Evolutionary conservation across 2,797 vertebrate species (phyloP), one percentile per base, ranked within the genome.

Genomic region (Alexandromys oeconomus): DNA sequence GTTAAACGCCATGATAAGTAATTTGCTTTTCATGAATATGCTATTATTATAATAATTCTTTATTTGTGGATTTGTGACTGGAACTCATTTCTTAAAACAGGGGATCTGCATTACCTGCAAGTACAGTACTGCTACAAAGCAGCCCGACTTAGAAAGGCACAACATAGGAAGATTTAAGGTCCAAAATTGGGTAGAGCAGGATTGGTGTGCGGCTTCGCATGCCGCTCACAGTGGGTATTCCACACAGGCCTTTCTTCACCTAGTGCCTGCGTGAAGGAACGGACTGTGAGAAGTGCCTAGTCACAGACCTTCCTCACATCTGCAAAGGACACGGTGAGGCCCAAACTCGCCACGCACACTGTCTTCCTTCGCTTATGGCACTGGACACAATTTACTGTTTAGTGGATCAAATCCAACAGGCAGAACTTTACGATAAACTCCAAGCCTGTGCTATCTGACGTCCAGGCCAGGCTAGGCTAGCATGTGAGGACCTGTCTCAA

Each of bases 1-100:
- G 97, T 97, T 98, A 94, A 97, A 97, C 43, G 97, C 93, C 96
- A 97, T 96, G 97, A 97, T 98, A 97, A 93, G 98, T 98, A 98
- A 98, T 98, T 98, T 98, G 96, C 97, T 98, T 98, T 96, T 95
- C 98, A 98, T 98, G 98, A 98, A 98, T 98, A 98, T 98, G 98
- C 98, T 98, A 93, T 98, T 98, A 98, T 98, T 98, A 98, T 98
- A 98, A 98, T 98, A 98, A 98, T 98, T 97, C 96, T 97, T 98
- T 98, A 98, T 98, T 98, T 98, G 98, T 97, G 96, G 91, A 65
- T 97, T 97, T 98, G 86, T 97, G 95, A 97, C 95, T 97, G 95
- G 88, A 97, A 97, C 96, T 95, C 95, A 76, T 97, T 98, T 98
- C 98, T 97, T 97, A 94, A 93, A 98, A 95, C 95, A 96, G 97